Evolutionary conservation across 1,140 invertebrate genomes (phyloP).

Genomic region (Aplysia californica): DNA sequence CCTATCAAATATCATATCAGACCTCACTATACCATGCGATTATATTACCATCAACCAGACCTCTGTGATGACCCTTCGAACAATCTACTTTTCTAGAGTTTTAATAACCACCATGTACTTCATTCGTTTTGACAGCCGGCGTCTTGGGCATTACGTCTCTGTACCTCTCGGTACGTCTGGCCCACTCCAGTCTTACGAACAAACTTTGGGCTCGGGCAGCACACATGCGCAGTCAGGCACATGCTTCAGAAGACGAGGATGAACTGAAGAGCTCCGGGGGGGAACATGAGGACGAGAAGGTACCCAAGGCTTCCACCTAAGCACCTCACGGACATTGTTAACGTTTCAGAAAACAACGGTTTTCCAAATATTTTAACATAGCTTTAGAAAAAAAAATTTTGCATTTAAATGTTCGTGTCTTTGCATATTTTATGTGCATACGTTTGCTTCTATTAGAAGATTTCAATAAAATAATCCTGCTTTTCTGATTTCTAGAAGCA

Average conservation of each 20-base stretch:
- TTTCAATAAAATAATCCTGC: no score
- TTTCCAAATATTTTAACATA: background rate
- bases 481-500: no score
- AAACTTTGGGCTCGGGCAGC: conserved; percentile 50
- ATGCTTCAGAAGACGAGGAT: conserved; percentile 22
- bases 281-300: background rate
- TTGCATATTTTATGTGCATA: no score
- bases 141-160: conserved; percentile 52
- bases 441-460: no score
- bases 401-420: no score
- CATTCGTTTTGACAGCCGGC: conserved; percentile 47
- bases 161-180: conserved; percentile 54
- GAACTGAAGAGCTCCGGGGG: conserved; percentile 3
- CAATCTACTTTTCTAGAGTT: no score
- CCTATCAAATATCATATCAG: no score
- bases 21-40: no score
- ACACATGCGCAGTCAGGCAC: conserved; percentile 7
- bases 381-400: no score
- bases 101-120: no score
- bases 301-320: background rate
- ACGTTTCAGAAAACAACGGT: background rate
- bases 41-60: no score
- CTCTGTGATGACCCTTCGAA: no score
- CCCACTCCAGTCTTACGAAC: conserved; percentile 55
- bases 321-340: background rate